Percentiles rank a stretch among this genome's conserved stretches.
Conservation (phyloP, 2,888 invertebrate species). For the Amphipoea lucens region DNA sequence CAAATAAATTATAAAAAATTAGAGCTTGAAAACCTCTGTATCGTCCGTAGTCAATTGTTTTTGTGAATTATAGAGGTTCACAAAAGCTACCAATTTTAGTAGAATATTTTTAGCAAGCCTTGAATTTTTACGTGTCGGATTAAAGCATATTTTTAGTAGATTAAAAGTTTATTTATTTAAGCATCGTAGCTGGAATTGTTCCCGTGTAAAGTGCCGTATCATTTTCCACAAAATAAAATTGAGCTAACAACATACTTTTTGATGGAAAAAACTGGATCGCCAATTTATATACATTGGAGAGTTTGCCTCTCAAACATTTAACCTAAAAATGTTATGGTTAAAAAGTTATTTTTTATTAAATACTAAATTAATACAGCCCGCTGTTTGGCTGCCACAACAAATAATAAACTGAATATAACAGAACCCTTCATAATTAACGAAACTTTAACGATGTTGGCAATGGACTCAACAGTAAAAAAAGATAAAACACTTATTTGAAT, state of each 20-base stretch:
- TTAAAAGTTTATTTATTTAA: constrained; percentile 42
- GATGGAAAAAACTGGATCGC: constrained; percentile 13
- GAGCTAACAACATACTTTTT: constrained; percentile 3
- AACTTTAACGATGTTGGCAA: constrained; percentile 79
- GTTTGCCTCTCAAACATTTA: constrained; percentile 15
- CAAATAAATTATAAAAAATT: neutral
- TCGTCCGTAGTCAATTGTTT: neutral
- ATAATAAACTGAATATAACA: constrained; percentile 67
- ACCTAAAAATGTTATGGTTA: neutral
- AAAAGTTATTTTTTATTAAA: constrained; percentile 31
- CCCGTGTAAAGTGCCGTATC: neutral
- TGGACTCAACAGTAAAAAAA: constrained; percentile 65
- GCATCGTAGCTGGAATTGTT: neutral
- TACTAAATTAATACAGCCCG: constrained; percentile 29
- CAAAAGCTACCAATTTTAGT: constrained; percentile 2
- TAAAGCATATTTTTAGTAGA: neutral
- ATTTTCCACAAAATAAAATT: constrained; percentile 40
- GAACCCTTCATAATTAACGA: constrained; percentile 74
- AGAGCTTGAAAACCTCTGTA: neutral
- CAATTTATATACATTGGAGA: constrained; percentile 25
- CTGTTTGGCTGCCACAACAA: constrained; percentile 60
- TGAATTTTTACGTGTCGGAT: neutral
- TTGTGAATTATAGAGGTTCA: neutral
- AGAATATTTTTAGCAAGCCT: neutral
- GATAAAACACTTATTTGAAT: constrained; percentile 56